phyloP scores from a whole-genome alignment of 2,888 invertebrate species.

The Microplitis manilae region DNA sequence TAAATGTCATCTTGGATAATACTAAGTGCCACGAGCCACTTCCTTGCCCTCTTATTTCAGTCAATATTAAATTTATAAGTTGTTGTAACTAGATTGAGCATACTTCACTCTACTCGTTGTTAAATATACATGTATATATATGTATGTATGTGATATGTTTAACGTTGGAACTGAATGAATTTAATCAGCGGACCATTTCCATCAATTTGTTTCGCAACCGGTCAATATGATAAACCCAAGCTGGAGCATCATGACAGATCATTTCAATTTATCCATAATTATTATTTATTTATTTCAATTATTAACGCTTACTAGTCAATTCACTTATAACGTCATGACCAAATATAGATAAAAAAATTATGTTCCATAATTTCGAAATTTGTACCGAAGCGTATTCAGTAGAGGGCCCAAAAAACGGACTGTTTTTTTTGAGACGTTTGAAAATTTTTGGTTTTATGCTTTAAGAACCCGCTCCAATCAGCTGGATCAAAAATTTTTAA shows the following conservation, averaged over 20 bases:
- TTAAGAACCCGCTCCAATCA: too few species aligned
- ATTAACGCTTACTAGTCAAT: conserved; percentile 14
- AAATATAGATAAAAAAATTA: too few species aligned
- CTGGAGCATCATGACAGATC: background rate
- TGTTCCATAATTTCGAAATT: too few species aligned
- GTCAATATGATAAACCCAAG: conserved; percentile 4
- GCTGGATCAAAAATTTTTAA: too few species aligned
- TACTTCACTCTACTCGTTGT: conserved; percentile 34
- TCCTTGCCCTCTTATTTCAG: conserved; percentile 37
- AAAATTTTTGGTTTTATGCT: too few species aligned
- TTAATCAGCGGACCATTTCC: conserved; percentile 42
- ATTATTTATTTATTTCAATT: conserved; percentile 28
- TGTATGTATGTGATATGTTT: conserved; percentile 2
- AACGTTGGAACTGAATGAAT: conserved; percentile 33
- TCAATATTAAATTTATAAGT: conserved; percentile 37
- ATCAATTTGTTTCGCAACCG: conserved; percentile 42
- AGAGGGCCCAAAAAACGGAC: too few species aligned
- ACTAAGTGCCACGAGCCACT: conserved; percentile 40
- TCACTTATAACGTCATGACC: conserved; percentile 9
- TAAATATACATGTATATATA: background rate
- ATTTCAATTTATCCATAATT: conserved; percentile 17
- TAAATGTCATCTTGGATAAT: conserved; percentile 16
- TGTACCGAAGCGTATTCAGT: too few species aligned
- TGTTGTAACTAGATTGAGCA: conserved; percentile 41
- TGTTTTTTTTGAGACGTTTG: too few species aligned